Percentiles rank a stretch among this genome's conserved stretches.
Conservation (phyloP, 2,797 vertebrate species). For the Bradypodion pumilum region DNA sequence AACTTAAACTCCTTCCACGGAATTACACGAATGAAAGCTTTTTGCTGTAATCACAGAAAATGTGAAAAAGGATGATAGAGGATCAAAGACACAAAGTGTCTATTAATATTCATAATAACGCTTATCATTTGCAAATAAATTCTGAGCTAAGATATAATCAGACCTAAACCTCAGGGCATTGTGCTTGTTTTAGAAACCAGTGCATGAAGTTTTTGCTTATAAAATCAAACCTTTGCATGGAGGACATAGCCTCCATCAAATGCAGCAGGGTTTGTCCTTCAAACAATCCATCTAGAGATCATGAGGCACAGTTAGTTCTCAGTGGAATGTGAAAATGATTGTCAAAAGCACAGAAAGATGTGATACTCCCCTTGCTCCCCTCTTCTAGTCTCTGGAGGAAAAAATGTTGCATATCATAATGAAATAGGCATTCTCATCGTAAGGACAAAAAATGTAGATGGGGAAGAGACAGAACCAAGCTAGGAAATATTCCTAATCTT, state of each 20-base stretch:
- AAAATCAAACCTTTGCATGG: slow-evolving; percentile 50
- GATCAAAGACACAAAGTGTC: slow-evolving; percentile 5
- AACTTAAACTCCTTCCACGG: neutral
- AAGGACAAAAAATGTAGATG: slow-evolving; percentile 21
- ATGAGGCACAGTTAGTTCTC: slow-evolving; percentile 26
- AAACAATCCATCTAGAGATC: slow-evolving; percentile 56
- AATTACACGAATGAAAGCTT: neutral
- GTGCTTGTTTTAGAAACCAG: slow-evolving; percentile 31
- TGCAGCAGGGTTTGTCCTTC: slow-evolving; percentile 46
- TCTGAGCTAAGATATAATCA: slow-evolving; percentile 2
- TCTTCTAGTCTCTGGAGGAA: slow-evolving; percentile 8
- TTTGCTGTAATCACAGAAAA: slow-evolving; percentile 39
- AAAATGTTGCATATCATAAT: neutral
- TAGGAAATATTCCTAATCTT: neutral
- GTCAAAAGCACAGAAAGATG: slow-evolving; percentile 25
- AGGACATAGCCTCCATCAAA: slow-evolving; percentile 59
- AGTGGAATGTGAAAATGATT: slow-evolving; percentile 31
- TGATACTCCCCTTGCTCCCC: neutral
- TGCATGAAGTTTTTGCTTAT: slow-evolving; percentile 42
- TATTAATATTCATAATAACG: slow-evolving; percentile 59
- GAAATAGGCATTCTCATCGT: slow-evolving; percentile 10
- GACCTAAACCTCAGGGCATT: slow-evolving; percentile 53
- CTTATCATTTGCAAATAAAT: slow-evolving; percentile 54
- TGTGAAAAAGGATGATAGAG: slow-evolving; percentile 23
- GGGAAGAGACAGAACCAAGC: neutral